Percentiles rank a stretch among this genome's conserved stretches.
These are phyloP conservation scores for Leistus spinibarbis DNA, from an alignment of 2,888 invertebrate genomes.

Conservation along the genomic window DNA sequence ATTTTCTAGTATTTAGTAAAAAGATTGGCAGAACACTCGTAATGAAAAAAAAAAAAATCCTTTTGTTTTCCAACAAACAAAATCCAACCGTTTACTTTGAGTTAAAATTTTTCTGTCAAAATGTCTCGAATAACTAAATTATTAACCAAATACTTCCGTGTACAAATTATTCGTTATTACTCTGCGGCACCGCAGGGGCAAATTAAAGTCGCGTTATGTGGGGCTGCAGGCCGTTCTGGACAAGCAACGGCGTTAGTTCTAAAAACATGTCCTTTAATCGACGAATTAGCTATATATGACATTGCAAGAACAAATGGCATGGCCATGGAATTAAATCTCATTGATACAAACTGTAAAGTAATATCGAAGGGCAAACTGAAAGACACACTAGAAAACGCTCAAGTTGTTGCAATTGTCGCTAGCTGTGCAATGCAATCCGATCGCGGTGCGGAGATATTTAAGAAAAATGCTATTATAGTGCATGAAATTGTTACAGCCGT, in stretches of 20 bases:
- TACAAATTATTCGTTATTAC: neutral
- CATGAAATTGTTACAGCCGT: constrained; percentile 47
- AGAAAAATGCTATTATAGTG: constrained; percentile 50
- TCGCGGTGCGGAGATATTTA: constrained; percentile 47
- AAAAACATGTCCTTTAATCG: constrained; percentile 63
- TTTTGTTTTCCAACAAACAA: neutral
- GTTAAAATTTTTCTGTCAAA: constrained; percentile 2
- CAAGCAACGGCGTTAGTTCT: constrained; percentile 64
- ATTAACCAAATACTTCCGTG: neutral
- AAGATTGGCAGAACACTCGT: too few relatives aligned
- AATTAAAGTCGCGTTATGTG: constrained; percentile 21
- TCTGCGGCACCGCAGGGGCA: neutral
- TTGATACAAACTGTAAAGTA: constrained; percentile 59
- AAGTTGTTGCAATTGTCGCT: constrained; percentile 51
- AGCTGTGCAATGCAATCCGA: constrained; percentile 44
- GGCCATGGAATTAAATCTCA: constrained; percentile 56
- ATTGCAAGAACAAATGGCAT: constrained; percentile 51
- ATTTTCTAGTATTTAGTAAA: too few relatives aligned
- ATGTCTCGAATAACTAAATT: constrained; percentile 10
- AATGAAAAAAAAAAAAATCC: neutral
- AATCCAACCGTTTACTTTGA: neutral
- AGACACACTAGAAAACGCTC: constrained; percentile 47
- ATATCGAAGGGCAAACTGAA: constrained; percentile 49
- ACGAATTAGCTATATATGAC: constrained; percentile 66
- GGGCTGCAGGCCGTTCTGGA: constrained; percentile 57